Percentiles rank a stretch among this genome's conserved stretches.
These are phyloP conservation scores for Andrena flavipes DNA, from an alignment of 2,888 invertebrate genomes.

Conservation along the genomic window DNA sequence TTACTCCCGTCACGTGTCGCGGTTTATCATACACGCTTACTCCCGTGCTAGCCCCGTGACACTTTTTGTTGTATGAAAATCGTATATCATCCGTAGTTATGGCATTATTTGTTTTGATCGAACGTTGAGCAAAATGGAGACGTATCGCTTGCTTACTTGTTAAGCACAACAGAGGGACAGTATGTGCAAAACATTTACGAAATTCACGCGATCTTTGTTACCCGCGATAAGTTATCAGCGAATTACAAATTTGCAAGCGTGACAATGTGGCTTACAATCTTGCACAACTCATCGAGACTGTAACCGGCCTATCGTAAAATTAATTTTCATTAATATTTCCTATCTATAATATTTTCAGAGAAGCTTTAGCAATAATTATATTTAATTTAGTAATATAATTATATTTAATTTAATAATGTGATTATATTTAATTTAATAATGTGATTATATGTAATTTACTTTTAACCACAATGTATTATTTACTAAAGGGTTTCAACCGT, in stretches of 20 bases:
- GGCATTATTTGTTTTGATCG: neutral
- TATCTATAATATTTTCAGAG: too few relatives aligned
- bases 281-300: neutral
- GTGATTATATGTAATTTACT: too few relatives aligned
- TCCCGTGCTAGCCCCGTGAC: neutral
- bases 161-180: neutral
- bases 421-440: too few relatives aligned
- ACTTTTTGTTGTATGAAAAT: neutral
- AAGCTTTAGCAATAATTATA: too few relatives aligned
- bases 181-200: neutral
- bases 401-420: too few relatives aligned
- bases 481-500: too few relatives aligned
- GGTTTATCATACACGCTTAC: slow-evolving; percentile 12
- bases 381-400: too few relatives aligned
- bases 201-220: neutral
- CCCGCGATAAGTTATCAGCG: slow-evolving; percentile 15
- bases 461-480: too few relatives aligned
- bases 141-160: neutral
- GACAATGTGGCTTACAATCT: neutral
- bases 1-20: slow-evolving; percentile 10
- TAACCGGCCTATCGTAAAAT: neutral
- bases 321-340: too few relatives aligned
- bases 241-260: slow-evolving; percentile 1
- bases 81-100: slow-evolving; percentile 5
- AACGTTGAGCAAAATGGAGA: neutral